A percentile compares a stretch with the other conserved stretches of the same genome.
Conservation (phyloP, 23 tunicate species). For the Ciona savignyi region DNA sequence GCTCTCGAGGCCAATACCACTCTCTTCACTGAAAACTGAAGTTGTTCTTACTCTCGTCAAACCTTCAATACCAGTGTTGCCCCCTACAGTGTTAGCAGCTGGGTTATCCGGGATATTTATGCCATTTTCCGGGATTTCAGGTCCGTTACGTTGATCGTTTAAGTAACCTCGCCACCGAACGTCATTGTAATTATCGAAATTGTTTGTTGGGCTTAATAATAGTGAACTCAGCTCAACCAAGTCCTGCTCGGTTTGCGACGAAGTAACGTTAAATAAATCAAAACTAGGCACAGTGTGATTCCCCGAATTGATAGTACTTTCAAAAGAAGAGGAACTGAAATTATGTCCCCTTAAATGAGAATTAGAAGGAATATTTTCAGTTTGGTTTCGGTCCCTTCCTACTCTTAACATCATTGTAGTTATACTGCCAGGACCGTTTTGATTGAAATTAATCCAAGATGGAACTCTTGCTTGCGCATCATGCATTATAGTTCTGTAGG, state of each 20-base stretch:
- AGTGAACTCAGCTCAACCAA: too few relatives aligned
- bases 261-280: constrained; percentile 4
- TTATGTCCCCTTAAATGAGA: not conserved
- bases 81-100: not conserved
- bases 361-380: not conserved
- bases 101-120: not conserved
- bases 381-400: not conserved
- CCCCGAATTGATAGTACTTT: too few relatives aligned
- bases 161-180: constrained; percentile 18
- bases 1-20: constrained; percentile 20
- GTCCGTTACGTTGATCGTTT: not conserved
- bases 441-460: not conserved
- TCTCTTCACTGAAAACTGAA: constrained; percentile 19
- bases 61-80: too few relatives aligned
- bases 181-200: constrained; percentile 13
- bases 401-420: constrained; percentile 20
- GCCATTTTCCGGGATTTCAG: not conserved
- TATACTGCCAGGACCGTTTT: not conserved
- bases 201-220: too few relatives aligned
- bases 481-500: too few relatives aligned
- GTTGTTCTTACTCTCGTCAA: constrained; percentile 15
- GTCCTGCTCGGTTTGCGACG: not conserved
- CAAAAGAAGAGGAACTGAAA: not conserved
- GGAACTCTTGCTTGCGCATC: constrained; percentile 15
- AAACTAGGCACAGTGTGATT: constrained; percentile 1